Evolutionary conservation across 2,113 vertebrate genomes (phyloP).

Genomic region (Sceloporus tristichus): DNA sequence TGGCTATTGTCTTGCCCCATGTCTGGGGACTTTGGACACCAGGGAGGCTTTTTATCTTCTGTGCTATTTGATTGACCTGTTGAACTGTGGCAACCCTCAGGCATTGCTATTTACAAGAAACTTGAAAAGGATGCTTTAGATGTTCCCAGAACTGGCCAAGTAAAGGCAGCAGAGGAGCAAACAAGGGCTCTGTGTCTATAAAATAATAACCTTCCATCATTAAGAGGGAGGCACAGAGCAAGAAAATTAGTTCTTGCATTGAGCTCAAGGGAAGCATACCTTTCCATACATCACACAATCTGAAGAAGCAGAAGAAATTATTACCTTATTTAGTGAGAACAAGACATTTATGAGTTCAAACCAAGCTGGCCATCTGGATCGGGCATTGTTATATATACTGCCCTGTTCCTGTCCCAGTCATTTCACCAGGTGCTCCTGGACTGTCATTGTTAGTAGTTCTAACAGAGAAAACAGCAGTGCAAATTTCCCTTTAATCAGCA

Average conservation of each 20-base stretch:
- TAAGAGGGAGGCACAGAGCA: background rate
- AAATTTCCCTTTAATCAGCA: background rate
- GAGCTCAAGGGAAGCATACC: background rate
- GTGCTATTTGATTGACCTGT: background rate
- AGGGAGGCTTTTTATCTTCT: slow-evolving; percentile 32
- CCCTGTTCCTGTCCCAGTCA: background rate
- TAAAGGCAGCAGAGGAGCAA: slow-evolving; percentile 3
- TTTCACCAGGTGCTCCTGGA: background rate
- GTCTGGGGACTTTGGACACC: background rate
- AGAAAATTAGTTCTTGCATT: background rate
- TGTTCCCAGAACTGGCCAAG: background rate
- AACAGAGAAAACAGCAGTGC: background rate
- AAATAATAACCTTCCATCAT: background rate
- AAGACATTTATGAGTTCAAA: no score
- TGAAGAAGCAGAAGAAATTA: background rate
- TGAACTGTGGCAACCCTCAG: slow-evolving; percentile 44
- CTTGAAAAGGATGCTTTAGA: slow-evolving; percentile 14
- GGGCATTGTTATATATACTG: no score
- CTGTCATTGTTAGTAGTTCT: background rate
- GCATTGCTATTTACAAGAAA: slow-evolving; percentile 24
- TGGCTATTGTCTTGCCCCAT: slow-evolving; percentile 37
- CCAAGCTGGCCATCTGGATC: no score
- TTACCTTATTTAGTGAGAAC: background rate
- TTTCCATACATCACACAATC: background rate
- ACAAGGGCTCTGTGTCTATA: background rate